Evolutionary conservation across 2,888 invertebrate genomes (phyloP), one percentile per base, ranked within the genome.

Genomic region (Dryobotodes eremita): DNA sequence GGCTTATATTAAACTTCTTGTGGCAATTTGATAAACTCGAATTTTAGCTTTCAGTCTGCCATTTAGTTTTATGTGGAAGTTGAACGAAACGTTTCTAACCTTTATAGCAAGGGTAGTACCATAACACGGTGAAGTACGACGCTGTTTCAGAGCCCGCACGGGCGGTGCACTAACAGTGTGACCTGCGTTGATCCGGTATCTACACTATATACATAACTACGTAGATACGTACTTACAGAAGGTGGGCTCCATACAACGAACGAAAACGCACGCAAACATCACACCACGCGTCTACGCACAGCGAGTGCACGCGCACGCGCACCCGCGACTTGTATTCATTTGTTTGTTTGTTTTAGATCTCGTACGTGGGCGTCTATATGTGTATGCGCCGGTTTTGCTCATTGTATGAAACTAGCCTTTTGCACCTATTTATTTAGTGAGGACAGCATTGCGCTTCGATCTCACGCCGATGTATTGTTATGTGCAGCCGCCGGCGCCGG

Each of bases 11-110:
- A 55, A 57, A 62, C 53, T 62, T 31, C 23, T 50, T 55, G 42
- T 26, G 36, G 26, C 42, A 77, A 77, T 74, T 84, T 77, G 68
- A 68, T 84, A 76, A 73, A n/a, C 46, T 73, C 42, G 55, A 71
- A 61, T 80, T 64, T 55, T 26, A 65, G 62, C 50, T n/a, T 79
- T 62, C 46, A 76, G 75, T 48, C 65, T 61, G 53, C 69, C 62
- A 76, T 79, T 74, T 75, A 68, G 73, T 76, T 75, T 70, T 79
- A 70, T 73, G 72, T 57, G 62, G 36, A 66, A 68, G 71, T 61
- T 42, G 42, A 79, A 62, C 26, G 57, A 20, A 36, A 36, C 36
- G 23, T n/a, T 48, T 55, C 46, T 26, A 72, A 23, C 42, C 26
- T 65, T 57, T 57, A 71, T 65, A 36, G 57, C 53, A 20, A 36